Evolutionary conservation across 2,113 vertebrate species (phyloP), one percentile per base, ranked within the genome.

Genomic region (Sceloporus undulatus): DNA sequence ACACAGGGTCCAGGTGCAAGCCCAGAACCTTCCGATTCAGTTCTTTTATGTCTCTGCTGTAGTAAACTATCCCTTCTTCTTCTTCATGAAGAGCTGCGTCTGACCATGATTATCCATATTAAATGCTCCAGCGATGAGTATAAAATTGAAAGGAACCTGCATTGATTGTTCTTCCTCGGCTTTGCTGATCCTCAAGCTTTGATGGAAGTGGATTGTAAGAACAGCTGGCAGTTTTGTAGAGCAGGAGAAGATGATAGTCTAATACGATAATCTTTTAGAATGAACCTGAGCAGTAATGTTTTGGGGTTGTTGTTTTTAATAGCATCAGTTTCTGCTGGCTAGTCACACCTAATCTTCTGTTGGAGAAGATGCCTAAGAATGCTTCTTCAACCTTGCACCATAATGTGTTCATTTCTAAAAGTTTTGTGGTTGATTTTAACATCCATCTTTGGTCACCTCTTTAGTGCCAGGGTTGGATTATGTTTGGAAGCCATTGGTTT

Each of bases 391-490:
- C 48, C 42, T 91, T 90, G 90, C 93, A 84, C 38, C 84, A 82
- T 94, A 94, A 93, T 65, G 88, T 92, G 91, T 90, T 95, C 92
- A 94, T 92, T 88, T 91, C 88, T 0, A 70, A 91, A 91, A 65
- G 86, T 93, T 81, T 82, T 89, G 0, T 92, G 89, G 82, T 42
- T 83, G 91, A 86, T 83, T 92, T 91, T 82, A 90, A 91, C 82
- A 87, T 62, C 59, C 16, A 62, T 62, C 59, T 62, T 62, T n/a
- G n/a, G n/a, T 90, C 82, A 2, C 71, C 90, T 90, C 91, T 93
- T 89, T 92, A 89, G 88, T 93, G 93, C 93, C 93, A 91, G 73
- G 75, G 92, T 91, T 89, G 90, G 90, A 92, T 95, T 91, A 91
- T 66, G 89, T 95, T 93, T 88, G 89, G 14, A 62, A 92, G 79